Evolutionary conservation across 2,888 invertebrate genomes (phyloP).

Genomic region (Sinotaia quadrata): DNA sequence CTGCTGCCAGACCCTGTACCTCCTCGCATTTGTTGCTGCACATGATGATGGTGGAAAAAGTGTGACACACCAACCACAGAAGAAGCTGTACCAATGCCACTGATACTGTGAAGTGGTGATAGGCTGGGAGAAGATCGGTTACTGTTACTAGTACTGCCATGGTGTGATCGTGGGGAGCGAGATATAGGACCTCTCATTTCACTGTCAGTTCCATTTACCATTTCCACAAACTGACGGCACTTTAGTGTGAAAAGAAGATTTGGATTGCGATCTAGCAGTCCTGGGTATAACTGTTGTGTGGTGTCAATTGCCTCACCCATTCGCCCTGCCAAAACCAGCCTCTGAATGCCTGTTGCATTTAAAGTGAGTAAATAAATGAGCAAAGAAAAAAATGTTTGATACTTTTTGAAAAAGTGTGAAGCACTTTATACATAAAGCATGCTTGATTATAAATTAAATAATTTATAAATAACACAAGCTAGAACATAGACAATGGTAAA

Average conservation of each 20-base stretch:
- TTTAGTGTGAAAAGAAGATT: conserved; percentile 95
- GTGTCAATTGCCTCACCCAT: conserved; percentile 96
- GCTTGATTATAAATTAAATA: background rate
- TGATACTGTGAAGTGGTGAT: conserved; percentile 23
- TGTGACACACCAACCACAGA: conserved; percentile 41
- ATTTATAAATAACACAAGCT: background rate
- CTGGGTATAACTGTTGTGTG: conserved; percentile 91
- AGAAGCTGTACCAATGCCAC: conserved; percentile 9
- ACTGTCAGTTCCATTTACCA: conserved; percentile 79
- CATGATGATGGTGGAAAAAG: conserved; percentile 28
- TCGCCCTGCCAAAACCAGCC: conserved; percentile 90
- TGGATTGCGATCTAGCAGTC: conserved; percentile 90
- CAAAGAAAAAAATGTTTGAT: too few relatives aligned
- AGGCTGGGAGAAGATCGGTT: conserved; percentile 49
- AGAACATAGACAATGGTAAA: too few relatives aligned
- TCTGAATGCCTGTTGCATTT: conserved; percentile 95
- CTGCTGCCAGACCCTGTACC: conserved; percentile 50
- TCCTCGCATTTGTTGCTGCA: conserved; percentile 30
- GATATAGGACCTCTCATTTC: conserved; percentile 77
- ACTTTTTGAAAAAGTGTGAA: background rate
- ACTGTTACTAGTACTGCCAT: conserved; percentile 52
- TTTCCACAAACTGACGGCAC: conserved; percentile 98
- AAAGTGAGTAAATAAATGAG: too few relatives aligned
- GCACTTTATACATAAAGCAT: background rate
- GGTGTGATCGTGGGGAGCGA: conserved; percentile 67